Base-by-base conservation (phyloP, 2,797 vertebrate species). In the Acanthurus lineatus region DNA sequence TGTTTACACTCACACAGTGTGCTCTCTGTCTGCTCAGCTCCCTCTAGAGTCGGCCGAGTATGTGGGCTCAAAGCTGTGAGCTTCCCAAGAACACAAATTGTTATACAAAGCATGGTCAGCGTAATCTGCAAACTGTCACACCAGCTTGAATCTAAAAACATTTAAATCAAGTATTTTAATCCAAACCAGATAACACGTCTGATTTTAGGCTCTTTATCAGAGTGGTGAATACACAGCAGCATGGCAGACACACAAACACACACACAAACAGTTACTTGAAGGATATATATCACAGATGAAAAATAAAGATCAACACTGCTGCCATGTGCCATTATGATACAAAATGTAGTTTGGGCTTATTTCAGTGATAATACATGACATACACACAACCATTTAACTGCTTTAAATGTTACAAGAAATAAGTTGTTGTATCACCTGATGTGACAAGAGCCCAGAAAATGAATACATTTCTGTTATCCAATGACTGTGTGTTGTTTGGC, bases 191-290 rank as follows among this genome's bases (percentile, higher is more conserved):
- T 81, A 73, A 79, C 69, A 57, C 69, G 59, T 84, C 63, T 67
- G 82, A 75, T 82, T 79, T 76, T 67, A 69, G 75, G 54, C 63
- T 71, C 48, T 81, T 79, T 78, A 83, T 81, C 73, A 81, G 70
- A 69, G 59, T 57, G 42, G 59, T 65, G 53, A 56, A 14, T 47
- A 69, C 68, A 79, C 52, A 66, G 44, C 49, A 44, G 57, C 69
- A 45, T 45, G 61, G 32, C 32, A 16, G 49, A 20, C 58, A 40
- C 20, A 15, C 35, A 35, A 22, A 53, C 42, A 38, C 35, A 25
- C 45, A 32, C 35, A 53, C 44, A 72, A 57, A 71, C 16, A 59
- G 35, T 63, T 42, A 62, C 38, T 53, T 82, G 19, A 69, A 62
- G 65, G 60, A 60, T 73, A 65, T 35, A 59, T 73, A 56, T 77